Percentiles rank a stretch among this genome's conserved stretches.
Conservation (phyloP, 2,113 vertebrate species). For the Verasper variegatus region DNA sequence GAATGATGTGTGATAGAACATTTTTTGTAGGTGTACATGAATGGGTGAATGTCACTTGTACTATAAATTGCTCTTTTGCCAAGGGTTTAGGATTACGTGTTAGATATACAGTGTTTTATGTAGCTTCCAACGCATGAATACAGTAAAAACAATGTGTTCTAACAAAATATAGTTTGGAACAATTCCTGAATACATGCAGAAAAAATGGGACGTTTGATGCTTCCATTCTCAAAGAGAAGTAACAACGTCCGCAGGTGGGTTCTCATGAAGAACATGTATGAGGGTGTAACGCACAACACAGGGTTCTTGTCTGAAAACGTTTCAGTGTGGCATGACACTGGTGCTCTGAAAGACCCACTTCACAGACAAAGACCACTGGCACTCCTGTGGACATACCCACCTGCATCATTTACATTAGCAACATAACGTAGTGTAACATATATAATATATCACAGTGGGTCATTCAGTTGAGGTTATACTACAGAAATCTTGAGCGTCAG, state of each 20-base stretch:
- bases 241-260: not conserved
- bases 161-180: not conserved
- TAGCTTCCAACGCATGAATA: too few relatives aligned
- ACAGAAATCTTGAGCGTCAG: not conserved
- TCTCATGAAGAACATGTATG: conserved; percentile 9
- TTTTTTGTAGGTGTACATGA: too few relatives aligned
- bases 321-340: conserved; percentile 36
- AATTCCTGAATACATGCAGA: not conserved
- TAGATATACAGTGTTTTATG: too few relatives aligned
- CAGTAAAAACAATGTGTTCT: too few relatives aligned
- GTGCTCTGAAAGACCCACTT: conserved; percentile 14
- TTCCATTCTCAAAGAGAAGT: not conserved
- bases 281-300: conserved; percentile 31
- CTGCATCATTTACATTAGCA: conserved; percentile 32
- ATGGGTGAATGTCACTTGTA: too few relatives aligned
- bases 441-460: conserved; percentile 17
- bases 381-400: conserved; percentile 29
- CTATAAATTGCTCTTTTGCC: too few relatives aligned
- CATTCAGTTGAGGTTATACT: not conserved
- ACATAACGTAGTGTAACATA: not conserved
- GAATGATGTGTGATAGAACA: too few relatives aligned
- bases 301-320: conserved; percentile 38
- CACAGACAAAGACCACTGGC: conserved; percentile 40
- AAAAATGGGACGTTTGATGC: not conserved
- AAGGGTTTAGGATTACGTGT: too few relatives aligned